These are phyloP conservation scores for Corella eumyota DNA, from an alignment of 23 tunicate genomes.

Conservation along the genomic window DNA sequence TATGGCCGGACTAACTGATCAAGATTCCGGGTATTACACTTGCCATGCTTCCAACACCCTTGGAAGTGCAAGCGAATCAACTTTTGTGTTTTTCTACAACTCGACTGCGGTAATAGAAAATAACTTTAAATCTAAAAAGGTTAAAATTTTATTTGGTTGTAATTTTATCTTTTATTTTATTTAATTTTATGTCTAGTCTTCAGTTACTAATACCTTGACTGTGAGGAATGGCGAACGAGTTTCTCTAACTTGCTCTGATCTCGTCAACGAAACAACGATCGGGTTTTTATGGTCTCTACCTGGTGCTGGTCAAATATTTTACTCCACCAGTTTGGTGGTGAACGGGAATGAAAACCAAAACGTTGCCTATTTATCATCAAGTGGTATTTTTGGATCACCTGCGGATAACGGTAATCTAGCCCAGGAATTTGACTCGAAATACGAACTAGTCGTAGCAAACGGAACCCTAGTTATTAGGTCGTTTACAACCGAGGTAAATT, in stretches of 20 bases:
- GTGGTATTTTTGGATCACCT: no score
- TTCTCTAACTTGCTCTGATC: no score
- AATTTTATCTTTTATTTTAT: background rate
- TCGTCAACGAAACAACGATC: no score
- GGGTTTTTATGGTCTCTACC: no score
- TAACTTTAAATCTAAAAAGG: no score
- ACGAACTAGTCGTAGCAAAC: slow-evolving; percentile 14
- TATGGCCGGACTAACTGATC: slow-evolving; percentile 31
- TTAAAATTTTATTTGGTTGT: no score
- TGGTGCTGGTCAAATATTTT: no score
- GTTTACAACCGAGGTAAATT: slow-evolving; percentile 14
- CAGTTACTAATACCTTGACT: background rate
- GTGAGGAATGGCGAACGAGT: background rate
- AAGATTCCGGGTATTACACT: slow-evolving; percentile 44
- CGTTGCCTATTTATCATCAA: no score
- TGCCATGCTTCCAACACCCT: slow-evolving; percentile 50
- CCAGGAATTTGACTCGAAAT: slow-evolving; percentile 19
- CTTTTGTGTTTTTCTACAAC: slow-evolving; percentile 62
- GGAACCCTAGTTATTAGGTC: slow-evolving; percentile 44
- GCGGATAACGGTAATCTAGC: no score
- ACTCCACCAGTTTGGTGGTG: no score
- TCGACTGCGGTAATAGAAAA: slow-evolving; percentile 52
- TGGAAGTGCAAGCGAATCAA: slow-evolving; percentile 28
- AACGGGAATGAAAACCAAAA: no score
- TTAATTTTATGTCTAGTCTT: background rate